Evolutionary conservation across 2,797 vertebrate genomes (phyloP).

Genomic region (Siniperca obscura): DNA sequence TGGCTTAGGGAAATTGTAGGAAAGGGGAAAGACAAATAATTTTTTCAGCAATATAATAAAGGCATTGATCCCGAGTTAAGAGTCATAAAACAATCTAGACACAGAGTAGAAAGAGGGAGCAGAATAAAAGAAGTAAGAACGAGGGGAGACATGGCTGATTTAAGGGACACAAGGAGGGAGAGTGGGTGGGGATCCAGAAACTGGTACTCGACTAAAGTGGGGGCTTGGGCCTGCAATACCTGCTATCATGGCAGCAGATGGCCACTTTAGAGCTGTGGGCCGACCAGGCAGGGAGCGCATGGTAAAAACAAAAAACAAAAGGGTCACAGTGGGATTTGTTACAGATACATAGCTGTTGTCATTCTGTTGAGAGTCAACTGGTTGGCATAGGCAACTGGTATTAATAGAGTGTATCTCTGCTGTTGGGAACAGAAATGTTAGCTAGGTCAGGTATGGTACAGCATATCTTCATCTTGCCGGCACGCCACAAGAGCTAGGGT

Average conservation of each 20-base stretch:
- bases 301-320: conserved; percentile 53
- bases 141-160: conserved; percentile 34
- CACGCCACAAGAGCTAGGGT: background rate
- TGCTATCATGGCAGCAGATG: conserved; percentile 75
- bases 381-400: conserved; percentile 38
- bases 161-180: conserved; percentile 36
- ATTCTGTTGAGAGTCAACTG: conserved; percentile 31
- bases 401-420: conserved; percentile 9
- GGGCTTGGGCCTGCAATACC: conserved; percentile 48
- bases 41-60: background rate
- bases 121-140: conserved; percentile 28
- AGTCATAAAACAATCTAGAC: conserved; percentile 8
- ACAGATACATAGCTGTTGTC: conserved; percentile 38
- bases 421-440: conserved; percentile 13
- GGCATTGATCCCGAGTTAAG: background rate
- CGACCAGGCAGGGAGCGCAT: conserved; percentile 12
- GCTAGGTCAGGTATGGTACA: background rate
- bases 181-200: conserved; percentile 21
- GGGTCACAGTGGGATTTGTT: conserved; percentile 52
- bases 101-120: conserved; percentile 1
- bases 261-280: conserved; percentile 72
- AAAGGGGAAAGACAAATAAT: background rate
- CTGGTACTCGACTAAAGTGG: conserved; percentile 34
- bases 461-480: conserved; percentile 17
- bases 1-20: background rate